Conservation (phyloP, 2,113 vertebrate species). For the Seriola quinqueradiata region DNA sequence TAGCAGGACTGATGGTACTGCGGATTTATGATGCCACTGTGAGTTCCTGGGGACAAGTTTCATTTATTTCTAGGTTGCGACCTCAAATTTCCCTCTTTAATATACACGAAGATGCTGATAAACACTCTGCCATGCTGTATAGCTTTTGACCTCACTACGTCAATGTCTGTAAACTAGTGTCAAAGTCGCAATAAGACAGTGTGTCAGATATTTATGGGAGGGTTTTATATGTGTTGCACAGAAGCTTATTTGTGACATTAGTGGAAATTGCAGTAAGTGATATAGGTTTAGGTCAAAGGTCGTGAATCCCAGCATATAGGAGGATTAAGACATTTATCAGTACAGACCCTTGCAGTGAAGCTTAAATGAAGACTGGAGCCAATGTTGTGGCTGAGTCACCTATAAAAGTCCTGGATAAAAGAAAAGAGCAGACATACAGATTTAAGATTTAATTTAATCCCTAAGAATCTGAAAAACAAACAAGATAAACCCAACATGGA, state of each 20-base stretch:
- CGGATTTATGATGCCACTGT: conserved; percentile 10
- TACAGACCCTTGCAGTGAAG: not conserved
- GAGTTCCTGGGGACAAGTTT: not conserved
- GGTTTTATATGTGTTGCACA: not conserved
- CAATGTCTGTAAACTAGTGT: not conserved
- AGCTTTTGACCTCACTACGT: conserved; percentile 2
- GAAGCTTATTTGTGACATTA: not conserved
- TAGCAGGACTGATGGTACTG: conserved; percentile 2
- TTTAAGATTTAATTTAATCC: not conserved
- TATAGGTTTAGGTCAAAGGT: conserved; percentile 18
- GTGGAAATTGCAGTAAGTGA: not conserved
- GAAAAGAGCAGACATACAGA: not conserved
- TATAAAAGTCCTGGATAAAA: not conserved
- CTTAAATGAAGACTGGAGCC: not conserved
- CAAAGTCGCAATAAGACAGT: not conserved
- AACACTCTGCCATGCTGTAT: not conserved
- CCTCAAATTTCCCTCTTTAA: conserved; percentile 10
- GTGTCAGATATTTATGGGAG: conserved; percentile 7
- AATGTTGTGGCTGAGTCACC: not conserved
- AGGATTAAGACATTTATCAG: not conserved
- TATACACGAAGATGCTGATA: conserved; percentile 4
- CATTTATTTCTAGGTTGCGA: not conserved
- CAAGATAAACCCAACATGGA: not conserved
- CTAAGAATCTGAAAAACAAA: not conserved
- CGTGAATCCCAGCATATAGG: not conserved